These are phyloP conservation scores for Hecatera dysodea DNA, from an alignment of 2,888 invertebrate species.

Conservation along the genomic window DNA sequence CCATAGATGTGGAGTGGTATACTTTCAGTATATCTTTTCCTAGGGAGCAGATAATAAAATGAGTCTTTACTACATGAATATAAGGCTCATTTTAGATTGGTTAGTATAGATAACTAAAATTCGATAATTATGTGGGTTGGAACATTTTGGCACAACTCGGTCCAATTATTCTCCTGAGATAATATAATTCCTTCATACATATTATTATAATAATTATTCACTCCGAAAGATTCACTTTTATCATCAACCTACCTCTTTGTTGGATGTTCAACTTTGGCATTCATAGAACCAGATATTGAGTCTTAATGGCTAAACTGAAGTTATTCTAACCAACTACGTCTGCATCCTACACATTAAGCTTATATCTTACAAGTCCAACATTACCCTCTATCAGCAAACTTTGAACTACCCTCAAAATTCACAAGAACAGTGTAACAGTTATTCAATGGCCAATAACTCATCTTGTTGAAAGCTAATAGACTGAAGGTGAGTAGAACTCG, in stretches of 20 bases:
- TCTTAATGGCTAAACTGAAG: neutral
- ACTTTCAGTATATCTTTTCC: too few species aligned
- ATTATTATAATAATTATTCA: neutral
- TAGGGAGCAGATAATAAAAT: too few species aligned
- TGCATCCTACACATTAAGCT: conserved; percentile 1
- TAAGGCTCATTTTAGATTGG: too few species aligned
- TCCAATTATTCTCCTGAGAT: conserved; percentile 1
- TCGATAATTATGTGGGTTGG: too few species aligned
- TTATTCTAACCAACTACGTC: neutral
- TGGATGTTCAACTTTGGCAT: neutral
- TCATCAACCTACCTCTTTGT: neutral
- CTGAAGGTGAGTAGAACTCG: conserved; percentile 73
- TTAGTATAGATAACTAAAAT: too few species aligned
- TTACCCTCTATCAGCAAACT: conserved; percentile 29
- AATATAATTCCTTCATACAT: neutral
- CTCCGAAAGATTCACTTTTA: neutral
- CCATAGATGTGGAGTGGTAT: too few species aligned
- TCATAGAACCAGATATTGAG: neutral
- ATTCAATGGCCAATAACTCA: conserved; percentile 74
- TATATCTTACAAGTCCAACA: conserved; percentile 6
- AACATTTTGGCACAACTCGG: too few species aligned
- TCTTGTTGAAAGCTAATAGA: conserved; percentile 77
- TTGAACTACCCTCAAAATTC: conserved; percentile 52
- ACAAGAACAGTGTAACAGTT: conserved; percentile 64
- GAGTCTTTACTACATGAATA: too few species aligned